Conservation (phyloP, 2,797 vertebrate species). For the Sebastiscus albofasciatus region DNA sequence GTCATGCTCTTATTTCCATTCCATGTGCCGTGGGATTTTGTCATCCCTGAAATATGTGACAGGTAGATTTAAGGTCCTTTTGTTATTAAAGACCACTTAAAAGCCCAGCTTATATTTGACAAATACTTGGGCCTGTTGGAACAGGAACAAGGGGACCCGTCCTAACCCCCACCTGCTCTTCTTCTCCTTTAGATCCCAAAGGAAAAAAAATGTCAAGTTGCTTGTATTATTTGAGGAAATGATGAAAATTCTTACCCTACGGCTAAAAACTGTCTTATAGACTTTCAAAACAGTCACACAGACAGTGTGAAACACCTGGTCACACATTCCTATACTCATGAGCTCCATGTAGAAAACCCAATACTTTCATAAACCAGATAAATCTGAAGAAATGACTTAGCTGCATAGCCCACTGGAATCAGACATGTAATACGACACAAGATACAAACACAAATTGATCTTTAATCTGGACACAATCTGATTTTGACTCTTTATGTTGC, state of each 20-base stretch:
- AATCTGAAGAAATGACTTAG: background rate
- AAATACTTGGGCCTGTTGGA: conserved; percentile 74
- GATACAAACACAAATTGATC: background rate
- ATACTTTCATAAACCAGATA: background rate
- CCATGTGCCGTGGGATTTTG: conserved; percentile 29
- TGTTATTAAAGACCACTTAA: conserved; percentile 70
- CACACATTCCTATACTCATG: conserved; percentile 9
- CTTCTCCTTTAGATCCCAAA: conserved; percentile 12
- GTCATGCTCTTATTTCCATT: conserved; percentile 14
- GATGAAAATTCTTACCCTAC: conserved; percentile 25
- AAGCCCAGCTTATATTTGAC: conserved; percentile 52
- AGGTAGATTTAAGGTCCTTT: conserved; percentile 63
- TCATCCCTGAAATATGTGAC: conserved; percentile 64
- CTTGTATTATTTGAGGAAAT: conserved; percentile 44
- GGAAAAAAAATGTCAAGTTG: conserved; percentile 55
- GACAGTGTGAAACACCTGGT: conserved; percentile 46
- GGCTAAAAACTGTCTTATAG: conserved; percentile 41
- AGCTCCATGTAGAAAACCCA: background rate
- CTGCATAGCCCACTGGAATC: background rate
- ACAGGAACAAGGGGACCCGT: conserved; percentile 59
- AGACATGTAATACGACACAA: background rate
- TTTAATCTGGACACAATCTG: background rate
- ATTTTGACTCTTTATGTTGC: background rate
- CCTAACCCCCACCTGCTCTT: conserved; percentile 38
- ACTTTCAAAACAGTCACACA: conserved; percentile 26